Conservation (phyloP, 2,888 invertebrate genomes). For the Minunthozetes semirufus region DNA sequence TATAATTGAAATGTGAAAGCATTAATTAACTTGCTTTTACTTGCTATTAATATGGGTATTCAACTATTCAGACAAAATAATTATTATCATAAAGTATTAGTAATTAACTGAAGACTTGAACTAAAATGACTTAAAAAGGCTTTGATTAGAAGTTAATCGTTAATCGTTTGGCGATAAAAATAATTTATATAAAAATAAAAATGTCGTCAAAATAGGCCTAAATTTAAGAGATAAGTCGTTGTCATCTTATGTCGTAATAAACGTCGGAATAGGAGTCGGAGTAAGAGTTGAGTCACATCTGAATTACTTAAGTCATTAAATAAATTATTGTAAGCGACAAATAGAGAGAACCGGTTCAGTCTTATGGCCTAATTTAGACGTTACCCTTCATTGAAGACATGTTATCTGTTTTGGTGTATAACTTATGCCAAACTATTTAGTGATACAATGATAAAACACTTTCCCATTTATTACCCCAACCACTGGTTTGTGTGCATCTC, state of each 20-base stretch:
- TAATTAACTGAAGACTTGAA: neutral
- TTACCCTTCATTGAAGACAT: neutral
- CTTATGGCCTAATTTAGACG: neutral
- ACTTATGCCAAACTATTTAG: neutral
- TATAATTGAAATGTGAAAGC: too few relatives aligned
- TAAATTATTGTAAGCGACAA: slow-evolving; percentile 14
- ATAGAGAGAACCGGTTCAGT: neutral
- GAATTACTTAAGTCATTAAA: slow-evolving; percentile 17
- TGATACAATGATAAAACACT: neutral
- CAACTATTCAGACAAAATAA: neutral
- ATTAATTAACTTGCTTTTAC: too few relatives aligned
- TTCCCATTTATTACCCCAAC: neutral
- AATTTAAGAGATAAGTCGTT: neutral
- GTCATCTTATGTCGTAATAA: neutral
- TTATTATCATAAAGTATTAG: neutral
- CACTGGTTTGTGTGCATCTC: neutral
- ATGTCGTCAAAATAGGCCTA: neutral
- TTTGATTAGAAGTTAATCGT: neutral
- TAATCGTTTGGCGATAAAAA: neutral
- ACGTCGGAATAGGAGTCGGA: neutral
- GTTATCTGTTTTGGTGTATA: neutral
- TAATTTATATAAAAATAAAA: neutral
- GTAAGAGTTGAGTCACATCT: neutral
- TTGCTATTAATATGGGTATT: neutral
- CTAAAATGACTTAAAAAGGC: neutral